A percentile compares a stretch with the other conserved stretches of the same genome.
phyloP scores from a whole-genome alignment of 92 coral and sea anemone species.

The Zoanthus sansibaricus region DNA sequence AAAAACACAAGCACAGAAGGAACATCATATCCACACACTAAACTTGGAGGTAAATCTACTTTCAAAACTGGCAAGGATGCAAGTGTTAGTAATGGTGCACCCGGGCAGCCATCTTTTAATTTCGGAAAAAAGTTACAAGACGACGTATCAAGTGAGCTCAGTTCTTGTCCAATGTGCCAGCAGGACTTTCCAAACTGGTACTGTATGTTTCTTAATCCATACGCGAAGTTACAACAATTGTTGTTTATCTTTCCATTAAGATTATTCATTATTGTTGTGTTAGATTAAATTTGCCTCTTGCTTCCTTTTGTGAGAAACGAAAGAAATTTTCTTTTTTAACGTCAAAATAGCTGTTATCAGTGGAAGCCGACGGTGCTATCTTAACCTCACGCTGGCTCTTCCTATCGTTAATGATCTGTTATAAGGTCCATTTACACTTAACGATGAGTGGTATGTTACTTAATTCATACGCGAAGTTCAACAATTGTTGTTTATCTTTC shows the following conservation, averaged over 20 bases:
- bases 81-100: background rate
- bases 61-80: background rate
- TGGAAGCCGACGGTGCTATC: no score
- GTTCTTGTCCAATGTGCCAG: slow-evolving; percentile 40
- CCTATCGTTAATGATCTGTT: no score
- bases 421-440: no score
- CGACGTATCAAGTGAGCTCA: slow-evolving; percentile 9
- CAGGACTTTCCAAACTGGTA: slow-evolving; percentile 39
- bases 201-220: background rate
- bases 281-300: no score
- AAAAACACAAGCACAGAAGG: background rate
- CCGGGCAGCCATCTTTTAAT: background rate
- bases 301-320: no score
- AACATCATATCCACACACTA: background rate
- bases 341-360: background rate
- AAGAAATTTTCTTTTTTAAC: no score
- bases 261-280: background rate
- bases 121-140: background rate
- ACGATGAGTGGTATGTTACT: no score
- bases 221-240: no score
- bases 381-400: no score
- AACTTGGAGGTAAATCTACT: background rate
- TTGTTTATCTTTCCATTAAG: no score
- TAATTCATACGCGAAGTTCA: no score
- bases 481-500: no score